Evolutionary conservation across 2,888 invertebrate genomes (phyloP).

Genomic region (Drosophila fulvimacula): DNA sequence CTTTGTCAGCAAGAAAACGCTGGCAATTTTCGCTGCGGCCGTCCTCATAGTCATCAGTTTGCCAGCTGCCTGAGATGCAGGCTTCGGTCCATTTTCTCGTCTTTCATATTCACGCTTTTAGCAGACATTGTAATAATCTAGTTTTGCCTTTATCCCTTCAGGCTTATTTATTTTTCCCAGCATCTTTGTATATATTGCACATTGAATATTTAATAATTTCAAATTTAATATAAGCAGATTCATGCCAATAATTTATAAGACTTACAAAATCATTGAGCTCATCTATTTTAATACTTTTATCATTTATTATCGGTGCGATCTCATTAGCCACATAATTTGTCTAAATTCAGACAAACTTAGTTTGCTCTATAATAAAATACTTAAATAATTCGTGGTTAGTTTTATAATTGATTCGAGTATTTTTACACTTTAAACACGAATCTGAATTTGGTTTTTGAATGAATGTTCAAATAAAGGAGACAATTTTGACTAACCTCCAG

Average conservation of each 20-base stretch:
- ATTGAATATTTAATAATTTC: neutral
- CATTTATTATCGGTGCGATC: neutral
- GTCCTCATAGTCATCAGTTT: slow-evolving; percentile 32
- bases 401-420: neutral
- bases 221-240: neutral
- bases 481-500: neutral
- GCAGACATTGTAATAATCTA: slow-evolving; percentile 4
- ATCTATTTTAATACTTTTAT: neutral
- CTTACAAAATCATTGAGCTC: neutral
- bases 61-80: slow-evolving; percentile 25
- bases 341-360: too few relatives aligned
- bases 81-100: slow-evolving; percentile 20
- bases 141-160: neutral
- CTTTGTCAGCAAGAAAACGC: slow-evolving; percentile 36
- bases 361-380: neutral
- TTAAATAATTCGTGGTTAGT: neutral
- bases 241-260: neutral
- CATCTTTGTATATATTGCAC: neutral
- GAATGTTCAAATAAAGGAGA: neutral
- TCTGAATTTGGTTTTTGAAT: neutral
- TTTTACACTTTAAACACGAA: neutral
- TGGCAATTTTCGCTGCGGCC: slow-evolving; percentile 46
- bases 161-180: neutral
- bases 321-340: neutral
- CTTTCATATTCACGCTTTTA: slow-evolving; percentile 13